Evolutionary conservation across 2,113 vertebrate genomes (phyloP).

Genomic region (Callorhinus ursinus): DNA sequence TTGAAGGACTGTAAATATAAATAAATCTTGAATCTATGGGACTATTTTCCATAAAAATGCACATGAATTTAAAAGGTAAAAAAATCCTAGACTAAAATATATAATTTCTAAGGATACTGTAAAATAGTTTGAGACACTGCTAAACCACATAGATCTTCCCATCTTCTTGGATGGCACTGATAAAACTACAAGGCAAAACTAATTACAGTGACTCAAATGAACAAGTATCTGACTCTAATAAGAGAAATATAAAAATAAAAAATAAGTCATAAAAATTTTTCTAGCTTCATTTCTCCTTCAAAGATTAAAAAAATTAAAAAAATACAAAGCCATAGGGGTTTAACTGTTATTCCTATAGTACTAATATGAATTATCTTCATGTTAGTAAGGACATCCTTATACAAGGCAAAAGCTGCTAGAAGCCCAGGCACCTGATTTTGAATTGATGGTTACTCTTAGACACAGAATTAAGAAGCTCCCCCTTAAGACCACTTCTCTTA

Average conservation of each 20-base stretch:
- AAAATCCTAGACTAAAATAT: background rate
- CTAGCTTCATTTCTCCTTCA: constrained; percentile 7
- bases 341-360: background rate
- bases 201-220: background rate
- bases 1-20: background rate
- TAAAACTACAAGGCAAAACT: background rate
- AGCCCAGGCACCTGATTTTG: background rate
- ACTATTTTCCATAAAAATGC: constrained; percentile 21
- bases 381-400: background rate
- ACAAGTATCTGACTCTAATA: background rate
- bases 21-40: background rate
- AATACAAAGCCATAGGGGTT: background rate
- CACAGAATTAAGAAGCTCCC: background rate
- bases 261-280: background rate
- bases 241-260: constrained; percentile 7
- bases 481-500: background rate
- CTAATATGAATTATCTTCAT: background rate
- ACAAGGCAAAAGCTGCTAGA: background rate
- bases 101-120: background rate
- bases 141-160: background rate
- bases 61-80: background rate
- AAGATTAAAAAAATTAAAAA: background rate
- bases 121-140: background rate
- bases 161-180: background rate
- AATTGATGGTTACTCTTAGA: background rate